Evolutionary conservation across 1,140 invertebrate genomes (phyloP), one percentile per base, ranked within the genome.

Genomic region (Ceratosolen solmsi): DNA sequence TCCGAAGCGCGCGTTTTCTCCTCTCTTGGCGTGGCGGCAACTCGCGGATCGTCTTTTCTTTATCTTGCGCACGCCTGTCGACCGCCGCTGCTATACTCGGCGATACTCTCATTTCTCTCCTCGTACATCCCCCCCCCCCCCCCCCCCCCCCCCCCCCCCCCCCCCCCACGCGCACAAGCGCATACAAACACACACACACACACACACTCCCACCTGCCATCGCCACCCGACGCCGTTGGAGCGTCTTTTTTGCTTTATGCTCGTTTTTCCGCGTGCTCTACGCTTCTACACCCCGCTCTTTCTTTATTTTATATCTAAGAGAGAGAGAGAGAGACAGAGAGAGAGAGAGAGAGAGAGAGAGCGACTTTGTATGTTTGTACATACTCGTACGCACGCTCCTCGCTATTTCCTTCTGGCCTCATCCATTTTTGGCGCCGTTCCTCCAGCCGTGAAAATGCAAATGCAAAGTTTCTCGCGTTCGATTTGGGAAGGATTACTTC

Each of bases 1-100:
- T 84, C 49, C 41, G 75, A 51, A 41, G 54, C 70, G 68, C n/a
- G 54, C 65, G 68, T 73, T 72, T 65, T 80, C 71, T 51, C 36
- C 49, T 74, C 30, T 58, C 27, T 74, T 41, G 46, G 41, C 4
- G n/a, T 22, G 49, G 27, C 30, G 60, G 60, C 30, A 25, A 36
- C 60, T 65, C 33, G 60, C 15, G 15, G 36, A 11, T 15, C 25
- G 41, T 49, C 41, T 76, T 82, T 76, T 58, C 80, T 82, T 82
- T 82, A 76, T 76, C 80, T 82, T 76, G 79, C 60, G 27, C 36
- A 20, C 30, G 0, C 25, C 25, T 15, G 7, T 77, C 27, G 17
- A 51, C 46, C 73, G 72, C n/a, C 20, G 70, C 27, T 51, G 72
- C 72, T 13, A 51, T 30, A 27, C 46, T 74, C 46, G 30, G 2